A percentile compares a stretch with the other conserved stretches of the same genome.
phyloP scores from a whole-genome alignment of 2,888 invertebrate genomes.

The Physocephala rufipes region DNA sequence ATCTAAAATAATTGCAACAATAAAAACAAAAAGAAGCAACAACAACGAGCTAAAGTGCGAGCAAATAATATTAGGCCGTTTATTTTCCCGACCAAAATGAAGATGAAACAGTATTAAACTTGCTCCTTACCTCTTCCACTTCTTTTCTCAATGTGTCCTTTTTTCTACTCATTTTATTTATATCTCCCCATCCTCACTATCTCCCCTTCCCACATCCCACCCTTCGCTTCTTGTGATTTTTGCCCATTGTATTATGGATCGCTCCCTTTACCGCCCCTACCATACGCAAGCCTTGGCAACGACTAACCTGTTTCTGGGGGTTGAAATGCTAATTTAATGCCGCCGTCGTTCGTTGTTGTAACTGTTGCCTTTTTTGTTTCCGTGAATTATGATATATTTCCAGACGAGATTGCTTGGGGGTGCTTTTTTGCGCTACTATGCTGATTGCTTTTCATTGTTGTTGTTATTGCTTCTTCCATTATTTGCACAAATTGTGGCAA shows the following conservation, averaged over 20 bases:
- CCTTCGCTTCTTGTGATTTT: neutral
- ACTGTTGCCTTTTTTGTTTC: slow-evolving; percentile 26
- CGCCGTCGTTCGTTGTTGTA: slow-evolving; percentile 17
- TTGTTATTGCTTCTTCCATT: slow-evolving; percentile 43
- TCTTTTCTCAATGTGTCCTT: neutral
- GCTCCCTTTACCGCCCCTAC: neutral
- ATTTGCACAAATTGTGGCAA: slow-evolving; percentile 24
- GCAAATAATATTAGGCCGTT: slow-evolving; percentile 62
- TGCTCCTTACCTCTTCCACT: slow-evolving; percentile 13
- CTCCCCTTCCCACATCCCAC: neutral
- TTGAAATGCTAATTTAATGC: slow-evolving; percentile 12
- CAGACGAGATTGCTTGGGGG: neutral
- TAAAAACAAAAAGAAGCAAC: slow-evolving; percentile 14
- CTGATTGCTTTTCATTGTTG: slow-evolving; percentile 58
- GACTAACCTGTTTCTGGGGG: slow-evolving; percentile 1
- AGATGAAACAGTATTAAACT: slow-evolving; percentile 46
- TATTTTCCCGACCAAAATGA: slow-evolving; percentile 52
- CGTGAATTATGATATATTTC: slow-evolving; percentile 4
- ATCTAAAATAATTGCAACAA: slow-evolving; percentile 32
- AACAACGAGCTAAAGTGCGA: slow-evolving; percentile 30
- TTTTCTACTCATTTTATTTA: neutral
- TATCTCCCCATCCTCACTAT: neutral
- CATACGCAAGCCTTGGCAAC: slow-evolving; percentile 5
- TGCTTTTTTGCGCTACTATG: slow-evolving; percentile 51
- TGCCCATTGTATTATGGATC: neutral